Evolutionary conservation across 2,113 vertebrate species (phyloP).

Genomic region (Hoplias malabaricus): DNA sequence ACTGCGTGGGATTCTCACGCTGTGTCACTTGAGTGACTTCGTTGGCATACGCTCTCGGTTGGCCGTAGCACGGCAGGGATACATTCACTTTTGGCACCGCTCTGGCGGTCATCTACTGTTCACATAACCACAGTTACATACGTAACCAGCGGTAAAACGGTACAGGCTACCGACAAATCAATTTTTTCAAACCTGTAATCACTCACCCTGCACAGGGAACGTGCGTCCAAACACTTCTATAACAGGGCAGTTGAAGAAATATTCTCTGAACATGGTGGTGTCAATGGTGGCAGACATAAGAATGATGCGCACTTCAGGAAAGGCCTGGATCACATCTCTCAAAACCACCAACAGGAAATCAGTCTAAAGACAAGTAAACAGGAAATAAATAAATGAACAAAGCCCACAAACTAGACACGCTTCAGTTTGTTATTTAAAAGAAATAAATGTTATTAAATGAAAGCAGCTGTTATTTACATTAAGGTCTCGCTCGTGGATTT

Average conservation of each 20-base stretch:
- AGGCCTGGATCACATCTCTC: conserved; percentile 88
- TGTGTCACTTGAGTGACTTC: too few relatives aligned
- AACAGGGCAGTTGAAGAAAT: conserved; percentile 91
- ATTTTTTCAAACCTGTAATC: background rate
- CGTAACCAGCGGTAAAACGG: too few relatives aligned
- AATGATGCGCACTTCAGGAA: conserved; percentile 87
- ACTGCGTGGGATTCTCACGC: too few relatives aligned
- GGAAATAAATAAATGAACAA: too few relatives aligned
- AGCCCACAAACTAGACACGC: too few relatives aligned
- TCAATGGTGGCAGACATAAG: conserved; percentile 99
- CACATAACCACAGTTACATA: too few relatives aligned
- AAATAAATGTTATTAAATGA: background rate
- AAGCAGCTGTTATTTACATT: conserved; percentile 81
- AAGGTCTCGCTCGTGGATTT: conserved; percentile 96
- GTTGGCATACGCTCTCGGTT: too few relatives aligned
- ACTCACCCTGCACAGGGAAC: conserved; percentile 87
- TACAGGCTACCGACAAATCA: too few relatives aligned
- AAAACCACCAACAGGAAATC: conserved; percentile 97
- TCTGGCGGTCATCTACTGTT: too few relatives aligned
- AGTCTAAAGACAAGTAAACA: conserved; percentile 80
- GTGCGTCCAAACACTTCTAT: conserved; percentile 93
- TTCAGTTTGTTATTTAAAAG: too few relatives aligned
- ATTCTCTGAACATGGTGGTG: conserved; percentile 94
- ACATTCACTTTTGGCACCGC: too few relatives aligned
- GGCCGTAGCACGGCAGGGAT: too few relatives aligned